These are phyloP conservation scores for Chrysolina oricalcia DNA, from an alignment of 2,888 invertebrate species.

Conservation along the genomic window DNA sequence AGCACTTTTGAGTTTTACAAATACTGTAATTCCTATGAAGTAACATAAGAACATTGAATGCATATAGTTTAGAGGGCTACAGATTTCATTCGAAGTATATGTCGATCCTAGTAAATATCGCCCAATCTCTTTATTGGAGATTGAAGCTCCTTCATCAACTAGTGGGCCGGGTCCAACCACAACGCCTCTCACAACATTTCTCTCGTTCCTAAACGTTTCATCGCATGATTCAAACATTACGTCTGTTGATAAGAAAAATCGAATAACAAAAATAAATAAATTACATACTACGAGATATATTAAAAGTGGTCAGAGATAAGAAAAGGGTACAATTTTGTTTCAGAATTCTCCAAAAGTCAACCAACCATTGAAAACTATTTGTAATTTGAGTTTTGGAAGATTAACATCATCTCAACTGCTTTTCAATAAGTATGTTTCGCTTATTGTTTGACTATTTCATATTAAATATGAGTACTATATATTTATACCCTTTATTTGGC, in stretches of 20 bases:
- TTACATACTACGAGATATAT: not conserved
- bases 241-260: slow-evolving; percentile 49
- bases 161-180: slow-evolving; percentile 66
- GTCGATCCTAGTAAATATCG: too few species aligned
- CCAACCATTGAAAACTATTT: too few species aligned
- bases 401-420: not conserved
- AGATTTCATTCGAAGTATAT: too few species aligned
- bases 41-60: too few species aligned
- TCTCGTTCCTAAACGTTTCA: slow-evolving; percentile 57
- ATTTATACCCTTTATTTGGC: too few species aligned
- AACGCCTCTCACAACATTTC: slow-evolving; percentile 2
- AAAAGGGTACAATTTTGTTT: too few species aligned
- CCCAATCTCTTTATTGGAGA: not conserved
- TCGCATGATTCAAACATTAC: slow-evolving; percentile 56
- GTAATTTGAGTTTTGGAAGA: not conserved
- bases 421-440: not conserved
- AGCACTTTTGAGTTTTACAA: too few species aligned
- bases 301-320: not conserved
- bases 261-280: not conserved
- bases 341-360: too few species aligned
- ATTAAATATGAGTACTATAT: not conserved
- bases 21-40: too few species aligned
- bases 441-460: not conserved
- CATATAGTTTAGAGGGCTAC: too few species aligned
- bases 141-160: slow-evolving; percentile 27